Percentiles rank a stretch among this genome's conserved stretches.
Evolutionary conservation across 2,113 vertebrate species (phyloP).

Genomic region (Hippocampus barbouri): DNA sequence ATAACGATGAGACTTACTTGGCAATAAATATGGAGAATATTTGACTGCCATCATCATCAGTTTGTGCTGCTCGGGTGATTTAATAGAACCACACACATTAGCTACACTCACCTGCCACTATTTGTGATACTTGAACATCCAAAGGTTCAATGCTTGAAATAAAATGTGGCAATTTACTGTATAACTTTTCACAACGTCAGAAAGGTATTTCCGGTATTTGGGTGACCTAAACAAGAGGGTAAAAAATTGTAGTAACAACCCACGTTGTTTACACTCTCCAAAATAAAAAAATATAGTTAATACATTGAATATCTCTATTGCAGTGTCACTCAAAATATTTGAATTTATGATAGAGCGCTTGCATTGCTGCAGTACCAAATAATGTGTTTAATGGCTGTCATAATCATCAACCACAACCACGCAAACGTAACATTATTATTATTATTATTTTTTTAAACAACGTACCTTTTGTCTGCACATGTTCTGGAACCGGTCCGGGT

Average conservation of each 20-base stretch:
- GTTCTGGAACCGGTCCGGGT: slow-evolving; percentile 24
- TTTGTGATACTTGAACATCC: neutral
- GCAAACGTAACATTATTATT: neutral
- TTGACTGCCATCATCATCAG: slow-evolving; percentile 28
- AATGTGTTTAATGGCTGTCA: neutral
- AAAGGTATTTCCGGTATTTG: neutral
- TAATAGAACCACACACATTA: slow-evolving; percentile 28
- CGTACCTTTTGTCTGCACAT: slow-evolving; percentile 28
- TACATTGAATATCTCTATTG: neutral
- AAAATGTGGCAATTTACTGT: neutral
- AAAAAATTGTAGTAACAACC: neutral
- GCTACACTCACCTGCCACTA: neutral
- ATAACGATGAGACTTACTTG: slow-evolving; percentile 57
- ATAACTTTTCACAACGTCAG: neutral
- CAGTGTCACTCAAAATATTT: neutral
- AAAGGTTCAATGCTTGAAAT: neutral
- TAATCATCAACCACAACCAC: neutral
- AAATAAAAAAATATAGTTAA: neutral
- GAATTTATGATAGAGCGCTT: neutral
- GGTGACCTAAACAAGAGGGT: neutral
- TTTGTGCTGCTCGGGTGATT: slow-evolving; percentile 43
- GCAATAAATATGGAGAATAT: slow-evolving; percentile 41
- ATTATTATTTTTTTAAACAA: neutral
- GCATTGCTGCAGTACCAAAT: neutral
- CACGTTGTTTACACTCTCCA: neutral